Conservation (phyloP, 2,113 vertebrate genomes). For the Ovibos moschatus region DNA sequence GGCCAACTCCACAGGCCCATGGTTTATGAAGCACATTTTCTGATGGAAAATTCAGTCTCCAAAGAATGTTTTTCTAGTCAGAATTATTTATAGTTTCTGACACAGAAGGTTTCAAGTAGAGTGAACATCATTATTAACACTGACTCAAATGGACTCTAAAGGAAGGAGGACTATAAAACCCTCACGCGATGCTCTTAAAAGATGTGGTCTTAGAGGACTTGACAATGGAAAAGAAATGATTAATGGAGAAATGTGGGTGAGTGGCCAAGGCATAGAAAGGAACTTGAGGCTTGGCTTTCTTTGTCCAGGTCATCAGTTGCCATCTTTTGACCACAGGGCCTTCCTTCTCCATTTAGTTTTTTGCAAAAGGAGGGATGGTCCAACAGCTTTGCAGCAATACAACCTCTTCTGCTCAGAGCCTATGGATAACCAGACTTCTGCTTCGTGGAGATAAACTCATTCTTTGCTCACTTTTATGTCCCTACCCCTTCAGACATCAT, state of each 20-base stretch:
- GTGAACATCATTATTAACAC: conserved; percentile 10
- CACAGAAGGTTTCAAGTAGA: conserved; percentile 36
- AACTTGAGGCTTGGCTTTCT: neutral
- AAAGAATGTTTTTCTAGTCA: conserved; percentile 6
- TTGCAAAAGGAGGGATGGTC: neutral
- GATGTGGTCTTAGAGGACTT: neutral
- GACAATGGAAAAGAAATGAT: neutral
- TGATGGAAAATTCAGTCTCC: conserved; percentile 40
- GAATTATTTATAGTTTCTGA: conserved; percentile 64
- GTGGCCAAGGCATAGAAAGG: neutral
- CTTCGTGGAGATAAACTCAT: neutral
- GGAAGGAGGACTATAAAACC: neutral
- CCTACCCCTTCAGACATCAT: neutral
- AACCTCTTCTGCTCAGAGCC: neutral
- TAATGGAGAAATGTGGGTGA: neutral
- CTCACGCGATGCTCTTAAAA: neutral
- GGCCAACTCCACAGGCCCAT: neutral
- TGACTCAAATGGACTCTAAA: conserved; percentile 18
- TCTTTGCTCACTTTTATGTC: neutral
- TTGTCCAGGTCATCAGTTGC: neutral
- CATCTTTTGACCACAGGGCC: neutral
- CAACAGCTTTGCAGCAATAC: neutral
- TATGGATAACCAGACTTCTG: neutral
- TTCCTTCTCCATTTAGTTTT: neutral
- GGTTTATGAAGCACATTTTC: conserved; percentile 42